Percentiles rank a stretch among this genome's conserved stretches.
These are phyloP conservation scores for Xestia ashworthii DNA, from an alignment of 2,888 invertebrate genomes.

Conservation along the genomic window DNA sequence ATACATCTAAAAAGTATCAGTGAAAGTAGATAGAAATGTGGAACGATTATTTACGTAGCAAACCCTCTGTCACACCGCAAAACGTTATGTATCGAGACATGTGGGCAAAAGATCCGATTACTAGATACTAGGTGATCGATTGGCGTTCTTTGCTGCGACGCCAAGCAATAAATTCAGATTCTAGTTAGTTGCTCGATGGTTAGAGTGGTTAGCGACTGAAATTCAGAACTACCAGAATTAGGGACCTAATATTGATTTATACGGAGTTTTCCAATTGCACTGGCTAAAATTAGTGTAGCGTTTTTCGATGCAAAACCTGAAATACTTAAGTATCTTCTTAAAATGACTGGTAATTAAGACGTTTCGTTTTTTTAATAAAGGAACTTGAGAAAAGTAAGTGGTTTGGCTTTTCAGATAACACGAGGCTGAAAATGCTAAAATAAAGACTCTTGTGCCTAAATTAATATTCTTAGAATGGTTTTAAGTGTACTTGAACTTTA, in stretches of 20 bases:
- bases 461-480: conserved; percentile 17
- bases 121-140: conserved; percentile 72
- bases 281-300: not conserved
- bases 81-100: conserved; percentile 70
- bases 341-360: not conserved
- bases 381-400: not conserved
- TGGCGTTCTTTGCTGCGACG: conserved; percentile 60
- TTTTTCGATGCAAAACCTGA: not conserved
- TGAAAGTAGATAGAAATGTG: conserved; percentile 54
- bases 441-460: not conserved
- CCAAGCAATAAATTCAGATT: conserved; percentile 69
- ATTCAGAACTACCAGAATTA: conserved; percentile 20
- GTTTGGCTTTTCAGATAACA: not conserved
- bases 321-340: not conserved
- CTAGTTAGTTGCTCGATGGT: conserved; percentile 49
- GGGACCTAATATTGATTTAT: conserved; percentile 31
- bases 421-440: not conserved
- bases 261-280: not conserved
- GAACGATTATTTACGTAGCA: conserved; percentile 61
- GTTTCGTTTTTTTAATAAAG: not conserved
- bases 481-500: not conserved
- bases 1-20: conserved; percentile 24
- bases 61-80: conserved; percentile 63
- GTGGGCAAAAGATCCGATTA: conserved; percentile 74
- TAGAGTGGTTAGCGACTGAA: conserved; percentile 28